phyloP scores from a whole-genome alignment of 2,113 vertebrate species.

The Bucco capensis region DNA sequence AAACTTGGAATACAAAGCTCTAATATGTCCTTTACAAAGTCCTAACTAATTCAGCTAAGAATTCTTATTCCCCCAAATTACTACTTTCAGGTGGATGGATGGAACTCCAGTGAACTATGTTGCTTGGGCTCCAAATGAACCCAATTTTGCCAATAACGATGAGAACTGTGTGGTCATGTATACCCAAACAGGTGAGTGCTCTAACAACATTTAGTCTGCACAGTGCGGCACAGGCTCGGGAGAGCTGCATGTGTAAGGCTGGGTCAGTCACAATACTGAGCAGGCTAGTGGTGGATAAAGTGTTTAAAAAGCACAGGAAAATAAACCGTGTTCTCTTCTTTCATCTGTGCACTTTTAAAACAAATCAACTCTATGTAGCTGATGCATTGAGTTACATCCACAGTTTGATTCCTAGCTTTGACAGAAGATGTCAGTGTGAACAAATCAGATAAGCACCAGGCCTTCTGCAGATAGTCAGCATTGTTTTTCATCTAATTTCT shows the following conservation, averaged over 20 bases:
- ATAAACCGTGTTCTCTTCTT: neutral
- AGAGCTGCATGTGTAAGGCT: neutral
- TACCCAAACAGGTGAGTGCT: constrained; percentile 79
- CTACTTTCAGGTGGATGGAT: constrained; percentile 87
- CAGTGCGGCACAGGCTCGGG: neutral
- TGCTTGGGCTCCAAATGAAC: constrained; percentile 89
- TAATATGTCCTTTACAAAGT: neutral
- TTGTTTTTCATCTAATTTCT: neutral
- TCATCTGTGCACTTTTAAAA: neutral
- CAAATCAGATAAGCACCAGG: neutral
- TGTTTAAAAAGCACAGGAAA: neutral
- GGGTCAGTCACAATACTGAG: neutral
- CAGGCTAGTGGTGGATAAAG: neutral
- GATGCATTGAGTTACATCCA: neutral
- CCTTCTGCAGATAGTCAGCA: neutral
- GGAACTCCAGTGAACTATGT: constrained; percentile 82
- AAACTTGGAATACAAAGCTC: neutral
- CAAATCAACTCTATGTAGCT: neutral
- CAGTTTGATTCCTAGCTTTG: neutral
- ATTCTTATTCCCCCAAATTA: neutral
- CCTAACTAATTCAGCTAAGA: neutral
- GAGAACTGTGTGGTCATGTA: constrained; percentile 94
- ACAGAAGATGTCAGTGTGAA: neutral
- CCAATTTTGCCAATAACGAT: constrained; percentile 96
- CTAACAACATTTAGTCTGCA: neutral